Evolutionary conservation across 2,113 vertebrate genomes (phyloP), one percentile per base, ranked within the genome.

Genomic region (Pollimyrus isidori): DNA sequence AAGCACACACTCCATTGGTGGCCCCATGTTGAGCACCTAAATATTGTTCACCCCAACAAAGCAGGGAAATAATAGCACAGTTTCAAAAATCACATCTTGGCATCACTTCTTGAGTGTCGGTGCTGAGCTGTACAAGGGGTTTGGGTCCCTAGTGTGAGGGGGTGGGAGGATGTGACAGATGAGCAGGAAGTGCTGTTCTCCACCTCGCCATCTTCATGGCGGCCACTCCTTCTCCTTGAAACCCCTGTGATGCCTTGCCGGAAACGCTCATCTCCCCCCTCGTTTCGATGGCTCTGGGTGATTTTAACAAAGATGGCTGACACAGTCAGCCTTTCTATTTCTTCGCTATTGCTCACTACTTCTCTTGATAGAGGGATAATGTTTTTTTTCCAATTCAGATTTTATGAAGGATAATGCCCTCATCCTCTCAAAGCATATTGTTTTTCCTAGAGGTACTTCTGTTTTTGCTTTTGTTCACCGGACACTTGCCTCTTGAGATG

Each of bases 131-230:
- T 53, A 49, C 26, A 13, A 26, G 50, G 62, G 80, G 48, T 73
- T 26, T 35, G 0, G 46, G 19, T 69, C 23, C 39, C n/a, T 52
- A 9, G 23, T 19, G 48, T 58, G 46, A 30, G n/a, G 85, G 26
- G 50, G 50, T 9, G 50, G 49, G 85, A 53, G 50, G 17, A 35
- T 53, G 15, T 87, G 58, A 69, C 56, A 65, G 23, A 88, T 88
- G 62, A 88, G 48, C 58, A 82, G 88, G 65, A 73, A 88, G 49
- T 53, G 69, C 48, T 88, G 69, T 15, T 87, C 50, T 52, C n/a
- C 0, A 13, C 85, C 85, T 87, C 13, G 5, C 46, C 35, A 3
- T 26, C 48, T 88, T 39, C 69, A 88, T 35, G 45, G 45, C 19
- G 23, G 48, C 65, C 17, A 30, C 65, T 73, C 21, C 49, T n/a